Evolutionary conservation across 2,113 vertebrate genomes (phyloP), one percentile per base, ranked within the genome.

Genomic region (Enhydra lutris): DNA sequence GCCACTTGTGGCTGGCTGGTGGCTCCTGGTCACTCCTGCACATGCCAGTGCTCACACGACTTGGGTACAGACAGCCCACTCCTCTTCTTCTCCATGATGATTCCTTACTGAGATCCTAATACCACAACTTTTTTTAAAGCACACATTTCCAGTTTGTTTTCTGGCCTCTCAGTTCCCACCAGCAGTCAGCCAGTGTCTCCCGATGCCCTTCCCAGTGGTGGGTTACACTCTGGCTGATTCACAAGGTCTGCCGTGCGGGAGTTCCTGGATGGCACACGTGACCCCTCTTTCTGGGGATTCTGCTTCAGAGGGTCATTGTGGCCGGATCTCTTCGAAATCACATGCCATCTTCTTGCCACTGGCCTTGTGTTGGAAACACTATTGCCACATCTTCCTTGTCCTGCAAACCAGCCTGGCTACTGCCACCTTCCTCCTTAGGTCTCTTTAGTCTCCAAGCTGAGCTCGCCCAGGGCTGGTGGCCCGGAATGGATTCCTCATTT

Each of bases 51-150:
- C 52, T 42, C 29, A 13, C 0, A 1, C 11, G 79, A 14, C 71
- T 11, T 3, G 31, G 67, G 11, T 20, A 61, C n/a, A 71, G 59
- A 26, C 81, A 61, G 23, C n/a, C 14, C 29, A 4, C 2, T 14
- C 59, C 26, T 14, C 36, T 23, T 36, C 0, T 24, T 36, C 45
- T 8, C 12, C 1, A 12, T 0, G 5, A 50, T 18, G 21, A 24
- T 71, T 94, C 69, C 36, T 87, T 15, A 14, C 12, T 45, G 26
- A 74, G 34, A 59, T 5, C 17, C 9, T 21, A 69, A 42, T 4
- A 20, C 7, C 29, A 88, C n/a, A 31, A 34, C 67, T 73, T 12
- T 78, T 34, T 29, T 15, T 61, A 4, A 76, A 84, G 89, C 31
- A 20, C 52, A 21, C 1, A 8, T 65, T 57, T 76, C 93, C 85